Evolutionary conservation across 2,113 vertebrate genomes (phyloP).

Genomic region (Phylloscopus trochilus): DNA sequence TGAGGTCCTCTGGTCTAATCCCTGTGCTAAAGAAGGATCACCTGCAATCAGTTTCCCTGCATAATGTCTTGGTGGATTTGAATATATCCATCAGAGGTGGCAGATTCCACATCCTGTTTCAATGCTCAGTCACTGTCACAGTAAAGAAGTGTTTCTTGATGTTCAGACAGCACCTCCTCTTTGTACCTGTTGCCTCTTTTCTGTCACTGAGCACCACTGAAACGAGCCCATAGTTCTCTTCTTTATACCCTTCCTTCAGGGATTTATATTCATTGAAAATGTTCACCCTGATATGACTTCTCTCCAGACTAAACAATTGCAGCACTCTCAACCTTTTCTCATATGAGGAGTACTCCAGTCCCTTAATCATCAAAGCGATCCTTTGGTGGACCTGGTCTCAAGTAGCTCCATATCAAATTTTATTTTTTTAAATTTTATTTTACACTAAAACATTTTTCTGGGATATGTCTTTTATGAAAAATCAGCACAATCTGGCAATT

Average conservation of each 20-base stretch:
- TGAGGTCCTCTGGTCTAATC: neutral
- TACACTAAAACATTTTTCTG: neutral
- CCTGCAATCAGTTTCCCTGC: neutral
- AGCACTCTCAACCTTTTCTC: neutral
- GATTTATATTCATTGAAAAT: neutral
- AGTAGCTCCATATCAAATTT: neutral
- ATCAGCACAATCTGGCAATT: neutral
- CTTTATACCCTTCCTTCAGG: neutral
- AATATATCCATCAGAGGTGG: neutral
- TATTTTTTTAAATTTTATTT: neutral
- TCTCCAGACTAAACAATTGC: neutral
- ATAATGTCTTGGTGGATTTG: neutral
- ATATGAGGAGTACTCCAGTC: neutral
- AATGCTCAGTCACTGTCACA: neutral
- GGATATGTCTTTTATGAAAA: neutral
- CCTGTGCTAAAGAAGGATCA: neutral
- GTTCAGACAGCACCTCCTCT: neutral
- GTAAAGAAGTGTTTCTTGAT: neutral
- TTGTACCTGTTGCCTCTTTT: neutral
- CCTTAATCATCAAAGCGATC: neutral
- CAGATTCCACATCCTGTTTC: neutral
- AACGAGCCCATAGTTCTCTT: neutral
- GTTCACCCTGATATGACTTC: neutral
- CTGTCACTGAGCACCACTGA: neutral
- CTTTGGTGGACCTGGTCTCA: neutral